Evolutionary conservation across 2,888 invertebrate genomes (phyloP), one percentile per base, ranked within the genome.

Genomic region (Salpingus planirostris): DNA sequence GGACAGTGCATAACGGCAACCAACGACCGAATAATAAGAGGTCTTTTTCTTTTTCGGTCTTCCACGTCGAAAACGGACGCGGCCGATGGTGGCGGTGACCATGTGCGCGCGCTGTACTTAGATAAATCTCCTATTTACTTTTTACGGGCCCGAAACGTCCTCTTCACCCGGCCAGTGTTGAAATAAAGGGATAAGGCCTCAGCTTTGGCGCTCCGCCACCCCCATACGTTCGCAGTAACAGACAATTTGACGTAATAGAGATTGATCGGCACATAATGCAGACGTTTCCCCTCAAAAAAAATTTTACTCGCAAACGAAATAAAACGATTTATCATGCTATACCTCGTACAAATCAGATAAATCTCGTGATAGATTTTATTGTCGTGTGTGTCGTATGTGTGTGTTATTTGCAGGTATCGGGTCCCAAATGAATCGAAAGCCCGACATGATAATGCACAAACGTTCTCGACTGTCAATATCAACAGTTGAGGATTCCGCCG

Each of bases 191-290:
- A 37, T 37, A 25, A 37, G 29, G 33, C 30, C n/a, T 11, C 15
- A 18, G 29, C 30, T 33, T 33, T 33, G 27, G 13, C 15, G n/a
- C n/a, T n/a, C 24, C 18, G 24, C 33, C 29, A 31, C 36, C 36
- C 36, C 29, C 37, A 37, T 37, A 37, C 30, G 33, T 37, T 39
- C 32, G 27, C 39, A 35, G 31, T 36, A 42, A 39, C 41, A 44
- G 44, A 42, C 44, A 42, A 37, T 39, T 34, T 39, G 44, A 44
- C 44, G 32, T 44, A 42, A 44, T 39, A 37, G 38, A 44, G 44
- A 44, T 44, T 42, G 44, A 44, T 44, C 40, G 38, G 44, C 35
- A 32, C 38, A 34, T 36, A 43, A 43, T 43, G 40, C 36, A 43
- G 37, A 41, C 38, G 31, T 43, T 38, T 29, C 29, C 21, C 25